Conservation (phyloP, 2,113 vertebrate species). For the Coptodon bakossiorum region DNA sequence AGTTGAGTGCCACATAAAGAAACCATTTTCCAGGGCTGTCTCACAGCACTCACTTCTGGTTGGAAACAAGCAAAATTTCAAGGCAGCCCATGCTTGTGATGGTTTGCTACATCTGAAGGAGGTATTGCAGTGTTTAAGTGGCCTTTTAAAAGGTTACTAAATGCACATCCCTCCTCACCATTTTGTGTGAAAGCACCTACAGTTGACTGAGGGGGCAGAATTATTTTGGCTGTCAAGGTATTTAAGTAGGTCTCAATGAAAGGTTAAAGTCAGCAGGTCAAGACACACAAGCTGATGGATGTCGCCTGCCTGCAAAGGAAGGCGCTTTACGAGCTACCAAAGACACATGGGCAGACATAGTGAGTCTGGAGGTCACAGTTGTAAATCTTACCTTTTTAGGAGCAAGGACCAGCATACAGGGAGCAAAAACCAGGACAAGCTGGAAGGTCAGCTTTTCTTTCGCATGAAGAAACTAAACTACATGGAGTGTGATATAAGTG, state of each 20-base stretch:
- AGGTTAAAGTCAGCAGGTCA: constrained; percentile 31
- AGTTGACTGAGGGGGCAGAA: background rate
- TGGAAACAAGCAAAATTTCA: background rate
- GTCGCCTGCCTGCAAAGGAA: background rate
- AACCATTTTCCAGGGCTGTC: background rate
- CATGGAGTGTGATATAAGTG: background rate
- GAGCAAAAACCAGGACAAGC: background rate
- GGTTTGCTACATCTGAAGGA: background rate
- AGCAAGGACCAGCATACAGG: background rate
- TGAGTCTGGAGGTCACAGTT: constrained; percentile 17
- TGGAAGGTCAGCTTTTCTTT: background rate
- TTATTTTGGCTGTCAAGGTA: constrained; percentile 18
- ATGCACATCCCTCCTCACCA: background rate
- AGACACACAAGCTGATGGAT: constrained; percentile 26
- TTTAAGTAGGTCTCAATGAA: constrained; percentile 29
- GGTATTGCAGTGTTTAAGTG: background rate
- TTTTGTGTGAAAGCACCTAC: background rate
- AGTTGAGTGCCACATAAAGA: background rate
- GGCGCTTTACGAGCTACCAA: background rate
- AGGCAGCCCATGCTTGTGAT: background rate
- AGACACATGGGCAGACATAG: background rate
- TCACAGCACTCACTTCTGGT: background rate
- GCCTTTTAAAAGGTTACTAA: constrained; percentile 13
- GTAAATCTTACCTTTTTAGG: constrained; percentile 17
- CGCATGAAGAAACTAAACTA: background rate